These are phyloP conservation scores for Syngnathus floridae DNA, from an alignment of 2,113 vertebrate species.

Conservation along the genomic window DNA sequence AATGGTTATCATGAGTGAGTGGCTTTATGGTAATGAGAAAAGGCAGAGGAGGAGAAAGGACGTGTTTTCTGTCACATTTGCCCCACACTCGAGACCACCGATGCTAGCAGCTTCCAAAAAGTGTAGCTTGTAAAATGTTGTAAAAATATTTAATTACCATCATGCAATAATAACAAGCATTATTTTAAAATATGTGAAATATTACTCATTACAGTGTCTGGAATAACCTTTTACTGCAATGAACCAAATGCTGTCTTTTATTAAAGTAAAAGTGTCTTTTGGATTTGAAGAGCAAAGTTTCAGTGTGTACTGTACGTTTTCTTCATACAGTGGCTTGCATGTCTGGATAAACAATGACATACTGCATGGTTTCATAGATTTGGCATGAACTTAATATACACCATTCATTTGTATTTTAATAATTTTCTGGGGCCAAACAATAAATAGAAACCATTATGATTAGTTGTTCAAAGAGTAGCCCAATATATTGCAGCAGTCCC, in stretches of 20 bases:
- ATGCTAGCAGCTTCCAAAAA: conserved; percentile 27
- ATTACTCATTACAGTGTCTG: background rate
- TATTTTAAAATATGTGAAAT: background rate
- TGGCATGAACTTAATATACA: too few relatives aligned
- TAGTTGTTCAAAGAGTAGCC: background rate
- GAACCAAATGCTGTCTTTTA: background rate
- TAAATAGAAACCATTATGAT: background rate
- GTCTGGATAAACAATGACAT: background rate
- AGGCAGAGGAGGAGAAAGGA: conserved; percentile 62
- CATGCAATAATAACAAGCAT: background rate
- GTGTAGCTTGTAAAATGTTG: background rate
- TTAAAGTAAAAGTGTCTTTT: too few relatives aligned
- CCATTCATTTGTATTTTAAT: background rate
- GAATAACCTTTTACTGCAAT: background rate
- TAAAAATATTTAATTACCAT: conserved; percentile 7
- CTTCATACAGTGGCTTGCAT: background rate
- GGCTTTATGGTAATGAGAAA: conserved; percentile 73
- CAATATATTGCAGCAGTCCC: background rate
- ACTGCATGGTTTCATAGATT: background rate
- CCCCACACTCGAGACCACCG: conserved; percentile 14
- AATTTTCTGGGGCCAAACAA: background rate
- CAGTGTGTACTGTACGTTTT: too few relatives aligned
- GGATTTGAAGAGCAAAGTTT: too few relatives aligned
- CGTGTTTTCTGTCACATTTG: conserved; percentile 64
- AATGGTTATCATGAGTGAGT: conserved; percentile 77